Base-by-base conservation (phyloP, 2,113 vertebrate genomes). In the Phalacrocorax aristotelis region DNA sequence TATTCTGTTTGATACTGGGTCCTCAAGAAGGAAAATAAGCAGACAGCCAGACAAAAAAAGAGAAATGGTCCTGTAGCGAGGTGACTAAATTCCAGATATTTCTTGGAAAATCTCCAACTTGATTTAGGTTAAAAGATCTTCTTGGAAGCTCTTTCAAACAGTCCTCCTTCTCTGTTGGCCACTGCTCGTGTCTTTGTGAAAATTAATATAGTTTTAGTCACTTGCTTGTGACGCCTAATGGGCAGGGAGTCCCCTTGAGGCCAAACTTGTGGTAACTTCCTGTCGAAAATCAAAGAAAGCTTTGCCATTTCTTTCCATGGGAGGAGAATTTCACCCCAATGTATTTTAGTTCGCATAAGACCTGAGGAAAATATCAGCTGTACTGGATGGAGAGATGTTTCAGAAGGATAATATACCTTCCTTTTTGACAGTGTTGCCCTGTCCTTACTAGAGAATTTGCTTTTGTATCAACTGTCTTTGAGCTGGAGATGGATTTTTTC, bases 1-100 rank as follows among this genome's bases (percentile, higher is more conserved):
- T 78, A 76, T 86, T 89, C 87, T 95, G 49, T 88, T 96, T 96
- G 90, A 92, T 96, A 85, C 71, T 81, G 77, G 11, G 83, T 92
- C 48, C 48, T 91, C 54, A 81, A 87, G 89, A 89, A 95, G 61
- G 42, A 93, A 96, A 96, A 93, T 62, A 95, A 96, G 42, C 66
- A 80, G 64, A 30, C 42, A 92, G 65, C 8, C 54, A 92, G 87
- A 87, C 71, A 92, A 83, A 94, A 91, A 91, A 72, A 90, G 75
- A 95, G 88, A 92, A 95, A 83, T 1, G 17, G 7, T 65, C 72
- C 60, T 93, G 66, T 15, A 55, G 72, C 2, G 38, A 93, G 72
- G 61, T 93, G 75, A 76, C 89, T 80, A 51, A 92, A 75, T 94
- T 88, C 75, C 75, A 89, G 76, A 88, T 62, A 70, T 30, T 78